Conservation (phyloP, 2,113 vertebrate genomes). For the Oreochromis aureus region DNA sequence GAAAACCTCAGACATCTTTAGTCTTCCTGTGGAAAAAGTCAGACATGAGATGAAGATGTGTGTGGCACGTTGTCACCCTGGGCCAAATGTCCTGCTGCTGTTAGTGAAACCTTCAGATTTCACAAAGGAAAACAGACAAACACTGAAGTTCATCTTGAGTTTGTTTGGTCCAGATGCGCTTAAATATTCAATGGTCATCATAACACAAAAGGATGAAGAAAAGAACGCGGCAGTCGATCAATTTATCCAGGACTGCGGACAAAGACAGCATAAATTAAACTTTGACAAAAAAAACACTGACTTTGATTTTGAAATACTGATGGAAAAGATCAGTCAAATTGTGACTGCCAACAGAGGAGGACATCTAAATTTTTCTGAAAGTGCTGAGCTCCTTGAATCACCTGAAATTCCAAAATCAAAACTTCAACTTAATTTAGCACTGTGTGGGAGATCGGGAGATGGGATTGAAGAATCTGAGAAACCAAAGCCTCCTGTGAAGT, state of each 20-base stretch:
- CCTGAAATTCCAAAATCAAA: too few relatives aligned
- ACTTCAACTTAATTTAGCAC: too few relatives aligned
- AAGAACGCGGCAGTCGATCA: neutral
- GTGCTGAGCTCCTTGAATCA: neutral
- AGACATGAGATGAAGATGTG: neutral
- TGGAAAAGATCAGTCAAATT: neutral
- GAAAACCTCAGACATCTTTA: neutral
- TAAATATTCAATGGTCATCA: constrained; percentile 3
- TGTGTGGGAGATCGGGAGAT: too few relatives aligned
- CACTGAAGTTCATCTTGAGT: neutral
- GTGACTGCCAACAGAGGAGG: neutral
- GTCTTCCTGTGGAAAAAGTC: neutral
- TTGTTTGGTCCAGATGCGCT: neutral
- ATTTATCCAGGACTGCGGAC: neutral
- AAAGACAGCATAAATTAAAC: neutral
- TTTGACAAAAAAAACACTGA: neutral
- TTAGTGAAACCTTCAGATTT: constrained; percentile 5
- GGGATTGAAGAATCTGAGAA: neutral
- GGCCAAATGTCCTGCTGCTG: constrained; percentile 22
- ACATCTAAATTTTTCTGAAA: neutral
- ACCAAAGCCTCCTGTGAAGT: neutral
- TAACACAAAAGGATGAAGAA: neutral
- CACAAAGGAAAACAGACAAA: neutral
- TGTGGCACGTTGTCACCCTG: neutral
- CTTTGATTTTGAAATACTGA: neutral